phyloP scores from a whole-genome alignment of 2,113 vertebrate genomes.

The Bos taurus region ARS-UCD2.0 NC_037339.1:78071501-78072000 shows the following conservation, averaged over 20 bases:
- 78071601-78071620: background rate
- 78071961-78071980: background rate
- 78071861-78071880: accelerated
- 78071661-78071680: background rate
- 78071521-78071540: background rate
- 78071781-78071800: background rate
- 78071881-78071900: background rate
- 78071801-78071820: background rate
- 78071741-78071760: background rate
- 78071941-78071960: background rate
- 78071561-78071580: background rate
- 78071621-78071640: background rate
- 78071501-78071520: background rate
- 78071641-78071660: background rate
- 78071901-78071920: background rate
- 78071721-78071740: background rate
- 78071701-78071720: background rate
- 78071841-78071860: background rate
- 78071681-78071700: background rate
- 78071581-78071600: background rate
- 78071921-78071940: background rate
- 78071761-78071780: accelerated
- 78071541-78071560: background rate
- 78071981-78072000: background rate
- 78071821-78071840: background rate